phyloP scores from a whole-genome alignment of 2,113 vertebrate genomes.

The Osmerus mordax region DNA sequence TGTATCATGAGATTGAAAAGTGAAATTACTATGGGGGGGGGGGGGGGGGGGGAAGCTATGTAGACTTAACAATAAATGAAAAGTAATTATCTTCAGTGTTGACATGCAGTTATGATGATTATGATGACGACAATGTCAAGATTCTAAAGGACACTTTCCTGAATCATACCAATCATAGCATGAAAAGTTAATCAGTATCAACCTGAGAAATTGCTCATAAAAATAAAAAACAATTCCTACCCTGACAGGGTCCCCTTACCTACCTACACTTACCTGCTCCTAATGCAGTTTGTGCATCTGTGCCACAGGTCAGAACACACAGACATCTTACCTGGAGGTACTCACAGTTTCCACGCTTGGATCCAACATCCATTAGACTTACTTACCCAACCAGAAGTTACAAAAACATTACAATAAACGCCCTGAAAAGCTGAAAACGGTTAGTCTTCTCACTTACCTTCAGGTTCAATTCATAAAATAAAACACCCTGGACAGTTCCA shows the following conservation, averaged over 20 bases:
- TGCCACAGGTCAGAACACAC: conserved; percentile 63
- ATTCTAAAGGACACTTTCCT: too few species aligned
- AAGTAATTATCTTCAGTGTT: too few species aligned
- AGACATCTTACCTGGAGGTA: conserved; percentile 70
- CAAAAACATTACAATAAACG: conserved; percentile 33
- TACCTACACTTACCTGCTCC: conserved; percentile 67
- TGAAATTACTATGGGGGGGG: too few species aligned
- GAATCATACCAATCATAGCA: not conserved
- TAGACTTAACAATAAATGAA: too few species aligned
- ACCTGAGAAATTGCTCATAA: not conserved
- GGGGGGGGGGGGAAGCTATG: too few species aligned
- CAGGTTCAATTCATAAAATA: conserved; percentile 60
- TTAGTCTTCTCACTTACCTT: conserved; percentile 75
- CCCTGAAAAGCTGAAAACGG: conserved; percentile 66
- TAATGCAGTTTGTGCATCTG: conserved; percentile 39
- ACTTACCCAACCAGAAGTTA: conserved; percentile 61
- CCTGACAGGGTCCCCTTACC: conserved; percentile 61
- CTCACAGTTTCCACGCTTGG: conserved; percentile 63
- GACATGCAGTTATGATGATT: too few species aligned
- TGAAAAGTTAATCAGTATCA: not conserved
- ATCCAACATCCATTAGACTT: conserved; percentile 48
- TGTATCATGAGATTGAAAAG: too few species aligned
- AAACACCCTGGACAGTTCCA: conserved; percentile 76
- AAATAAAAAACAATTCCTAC: not conserved
- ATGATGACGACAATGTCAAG: too few species aligned